A percentile compares a stretch with the other conserved stretches of the same genome.
Conservation (phyloP, 53 echinoderm and acorn worm genomes). For the Holothuria leucospilota region DNA sequence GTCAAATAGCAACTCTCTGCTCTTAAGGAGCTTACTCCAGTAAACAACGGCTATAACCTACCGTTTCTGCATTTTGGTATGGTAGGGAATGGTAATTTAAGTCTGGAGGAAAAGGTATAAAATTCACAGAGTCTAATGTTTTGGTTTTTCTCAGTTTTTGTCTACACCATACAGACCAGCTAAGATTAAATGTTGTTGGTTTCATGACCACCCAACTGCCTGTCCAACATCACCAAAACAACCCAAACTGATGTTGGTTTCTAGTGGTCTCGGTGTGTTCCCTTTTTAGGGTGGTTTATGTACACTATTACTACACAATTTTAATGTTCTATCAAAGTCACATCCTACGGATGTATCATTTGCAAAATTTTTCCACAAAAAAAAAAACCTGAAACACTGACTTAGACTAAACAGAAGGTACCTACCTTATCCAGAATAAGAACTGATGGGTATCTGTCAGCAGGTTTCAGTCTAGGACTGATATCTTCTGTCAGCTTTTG, state of each 20-base stretch:
- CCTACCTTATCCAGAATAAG: constrained; percentile 43
- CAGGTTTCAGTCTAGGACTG: not conserved
- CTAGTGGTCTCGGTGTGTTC: too few species aligned
- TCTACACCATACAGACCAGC: too few species aligned
- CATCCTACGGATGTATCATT: not conserved
- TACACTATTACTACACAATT: too few species aligned
- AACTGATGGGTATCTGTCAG: constrained; percentile 6
- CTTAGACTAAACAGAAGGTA: not conserved
- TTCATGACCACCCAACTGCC: not conserved
- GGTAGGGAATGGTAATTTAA: not conserved
- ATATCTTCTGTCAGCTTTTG: constrained; percentile 55
- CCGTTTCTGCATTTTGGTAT: not conserved
- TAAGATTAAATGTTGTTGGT: too few species aligned
- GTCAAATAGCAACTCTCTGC: too few species aligned
- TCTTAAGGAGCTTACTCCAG: not conserved
- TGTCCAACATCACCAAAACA: not conserved
- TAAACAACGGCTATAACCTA: not conserved
- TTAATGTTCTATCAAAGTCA: not conserved
- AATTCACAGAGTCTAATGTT: too few species aligned
- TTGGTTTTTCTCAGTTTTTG: too few species aligned
- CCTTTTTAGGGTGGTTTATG: too few species aligned
- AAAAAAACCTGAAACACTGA: not conserved
- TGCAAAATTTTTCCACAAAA: not conserved
- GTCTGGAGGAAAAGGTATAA: too few species aligned
- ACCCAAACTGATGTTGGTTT: too few species aligned